Percentiles rank a stretch among this genome's conserved stretches.
These are phyloP conservation scores for Trichosurus vulpecula DNA, from an alignment of 2,797 vertebrate genomes.

Conservation along the genomic window DNA sequence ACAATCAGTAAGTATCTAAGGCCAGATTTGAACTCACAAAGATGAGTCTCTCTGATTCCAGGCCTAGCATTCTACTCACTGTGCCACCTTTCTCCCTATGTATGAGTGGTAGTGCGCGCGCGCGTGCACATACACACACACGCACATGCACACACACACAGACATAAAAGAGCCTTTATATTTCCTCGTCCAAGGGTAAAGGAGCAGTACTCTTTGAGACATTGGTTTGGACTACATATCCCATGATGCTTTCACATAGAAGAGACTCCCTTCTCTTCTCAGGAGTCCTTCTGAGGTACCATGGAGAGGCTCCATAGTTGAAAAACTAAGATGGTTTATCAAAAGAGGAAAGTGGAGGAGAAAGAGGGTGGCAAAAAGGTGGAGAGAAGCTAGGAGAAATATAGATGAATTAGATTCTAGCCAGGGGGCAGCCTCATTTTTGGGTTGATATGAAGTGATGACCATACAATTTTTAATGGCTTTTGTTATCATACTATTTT, in stretches of 20 bases:
- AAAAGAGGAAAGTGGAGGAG: background rate
- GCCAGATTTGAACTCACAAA: background rate
- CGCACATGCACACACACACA: no score
- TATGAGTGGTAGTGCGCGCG: no score
- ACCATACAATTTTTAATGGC: background rate
- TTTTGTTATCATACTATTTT: background rate
- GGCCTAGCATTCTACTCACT: background rate
- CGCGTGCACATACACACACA: background rate
- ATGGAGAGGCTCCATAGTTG: background rate
- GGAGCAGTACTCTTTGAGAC: background rate
- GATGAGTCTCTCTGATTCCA: background rate
- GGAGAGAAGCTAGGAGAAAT: background rate
- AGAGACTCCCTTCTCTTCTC: background rate
- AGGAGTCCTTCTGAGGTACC: background rate
- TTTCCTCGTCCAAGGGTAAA: background rate
- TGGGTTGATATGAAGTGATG: background rate
- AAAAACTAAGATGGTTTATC: background rate
- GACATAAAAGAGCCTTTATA: background rate
- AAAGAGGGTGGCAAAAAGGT: background rate
- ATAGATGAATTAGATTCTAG: background rate
- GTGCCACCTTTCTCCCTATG: background rate
- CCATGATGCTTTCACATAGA: background rate
- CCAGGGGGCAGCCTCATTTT: background rate
- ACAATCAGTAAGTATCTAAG: background rate
- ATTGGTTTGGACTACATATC: background rate